Base-by-base conservation (phyloP, 2,113 vertebrate genomes). In the Vicugna pacos region DNA sequence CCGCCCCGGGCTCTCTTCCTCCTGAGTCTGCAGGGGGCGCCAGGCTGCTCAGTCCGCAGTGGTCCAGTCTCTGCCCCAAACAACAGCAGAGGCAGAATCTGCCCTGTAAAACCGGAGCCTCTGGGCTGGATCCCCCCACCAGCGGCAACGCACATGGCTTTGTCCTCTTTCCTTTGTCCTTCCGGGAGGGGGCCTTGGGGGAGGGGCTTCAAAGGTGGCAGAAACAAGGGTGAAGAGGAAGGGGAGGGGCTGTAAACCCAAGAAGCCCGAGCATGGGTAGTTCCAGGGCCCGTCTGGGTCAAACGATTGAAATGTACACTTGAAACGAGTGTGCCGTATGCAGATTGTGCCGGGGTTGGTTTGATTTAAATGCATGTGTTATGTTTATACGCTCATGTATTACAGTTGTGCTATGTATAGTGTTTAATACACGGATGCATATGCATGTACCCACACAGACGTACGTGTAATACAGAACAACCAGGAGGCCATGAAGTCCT, bases 11-110 rank as follows among this genome's bases (percentile, higher is more conserved):
- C 19, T 35, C 32, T 22, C 42, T 48, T 50, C 19, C 8, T n/a
- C 30, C 14, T 50, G 46, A 52, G 46, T 65, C 58, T 2, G 10
- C 48, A 6, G 60, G 0, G 2, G 24, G 8, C 6, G 32, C 46
- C 8, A 10, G 32, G 35, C 26, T 32, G 54, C 24, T 30, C 1
- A 28, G 0, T 14, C 11, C 16, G 7, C 32, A 7, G 3, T 3
- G 35, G 60, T 30, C 42, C 42, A 24, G 20, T 65, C 17, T 38
- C 48, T 16, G 46, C 88, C 26, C 60, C 1, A 62, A 54, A 22
- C 9, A 90, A 20, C 35, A 58, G 28, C 54, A 46, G 46, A 88
- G 38, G 35, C 17, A 87, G 72, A 32, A 9, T 10, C 67, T 9
- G 3, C 6, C n/a, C 50, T 30, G 50, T 70, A 56, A 35, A 35